A percentile compares a stretch with the other conserved stretches of the same genome.
Conservation (phyloP, 2,888 invertebrate species). For the Eueremaeus valkanovi region DNA sequence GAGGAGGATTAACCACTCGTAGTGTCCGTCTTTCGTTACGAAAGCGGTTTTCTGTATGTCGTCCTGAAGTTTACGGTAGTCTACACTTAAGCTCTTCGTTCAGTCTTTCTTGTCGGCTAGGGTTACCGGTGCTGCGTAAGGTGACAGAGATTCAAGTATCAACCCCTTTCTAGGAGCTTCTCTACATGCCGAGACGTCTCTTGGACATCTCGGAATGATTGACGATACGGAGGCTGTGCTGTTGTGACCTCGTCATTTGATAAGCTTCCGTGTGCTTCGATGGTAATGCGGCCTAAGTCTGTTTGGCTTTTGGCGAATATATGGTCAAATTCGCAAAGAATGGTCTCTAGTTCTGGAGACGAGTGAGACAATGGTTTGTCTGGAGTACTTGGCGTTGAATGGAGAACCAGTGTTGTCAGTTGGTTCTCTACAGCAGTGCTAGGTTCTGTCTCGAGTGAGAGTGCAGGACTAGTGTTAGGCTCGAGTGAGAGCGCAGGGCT, state of each 20-base stretch:
- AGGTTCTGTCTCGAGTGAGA: no score
- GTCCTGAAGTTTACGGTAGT: slow-evolving; percentile 33
- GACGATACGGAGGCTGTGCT: slow-evolving; percentile 32
- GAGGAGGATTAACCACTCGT: slow-evolving; percentile 44
- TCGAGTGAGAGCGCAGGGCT: no score
- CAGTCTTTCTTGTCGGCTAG: slow-evolving; percentile 35
- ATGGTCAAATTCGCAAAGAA: no score
- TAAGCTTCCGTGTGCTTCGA: neutral
- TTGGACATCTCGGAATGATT: neutral
- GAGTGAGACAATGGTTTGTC: no score
- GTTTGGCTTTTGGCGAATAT: no score
- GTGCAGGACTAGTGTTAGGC: no score
- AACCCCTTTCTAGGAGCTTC: slow-evolving; percentile 20
- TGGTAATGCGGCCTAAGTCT: slow-evolving; percentile 11
- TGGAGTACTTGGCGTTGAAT: no score
- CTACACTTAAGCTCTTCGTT: slow-evolving; percentile 41
- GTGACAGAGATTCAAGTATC: slow-evolving; percentile 28
- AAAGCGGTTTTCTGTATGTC: slow-evolving; percentile 48
- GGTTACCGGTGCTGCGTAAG: slow-evolving; percentile 27
- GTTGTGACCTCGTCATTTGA: neutral
- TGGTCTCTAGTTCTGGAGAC: no score
- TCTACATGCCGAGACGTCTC: slow-evolving; percentile 13
- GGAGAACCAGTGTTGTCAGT: no score
- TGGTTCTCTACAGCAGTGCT: no score
- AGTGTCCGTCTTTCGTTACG: slow-evolving; percentile 45